Base-by-base conservation (phyloP, 2,888 invertebrate species). In the Nephrotoma appendiculata region DNA sequence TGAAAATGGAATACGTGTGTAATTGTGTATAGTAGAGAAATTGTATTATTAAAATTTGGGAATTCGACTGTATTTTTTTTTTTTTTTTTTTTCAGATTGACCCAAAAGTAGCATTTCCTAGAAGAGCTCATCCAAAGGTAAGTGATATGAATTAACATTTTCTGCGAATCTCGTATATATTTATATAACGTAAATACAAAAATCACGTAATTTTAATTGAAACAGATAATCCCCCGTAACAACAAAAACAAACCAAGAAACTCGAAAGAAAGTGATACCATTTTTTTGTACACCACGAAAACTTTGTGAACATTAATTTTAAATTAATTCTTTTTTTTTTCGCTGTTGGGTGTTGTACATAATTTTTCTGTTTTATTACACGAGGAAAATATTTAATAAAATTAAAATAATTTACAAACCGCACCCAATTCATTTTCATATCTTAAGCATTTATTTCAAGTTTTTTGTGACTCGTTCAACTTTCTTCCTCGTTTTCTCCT, bases 51-150 rank as follows among this genome's bases (percentile, higher is more conserved):
- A n/a, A 48, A 11, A 48, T 48, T 52, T 6, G 19, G 15, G 6
- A 52, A 52, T 52, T 52, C 52, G 52, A 52, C 52, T 52, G 71
- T 31, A 11, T 71, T 71, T 71, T 71, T 31, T 9, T 31, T 71
- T 71, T 84, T 84, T 88, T 87, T 85, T 86, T 87, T 86, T 87
- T 88, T 88, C 96, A 99, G 99, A 99, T 99, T 94, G 99, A 99
- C 93, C 99, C 99, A 90, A 99, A 99, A 95, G 98, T 99, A 93
- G 99, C 99, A 92, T 99, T 99, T 94, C 99, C 99, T 90, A 96
- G 99, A 94, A 95, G 98, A 95, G 97, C 98, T 94, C 98, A 98
- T 94, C 98, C 98, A 93, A 98, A 98, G 96, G 98, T 98, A 94
- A 96, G 96, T 92, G 90, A 89, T 42, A 45, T 45, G 41, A 86